Percentiles rank a stretch among this genome's conserved stretches.
Conservation (phyloP, 2,113 vertebrate species). For the Dromiciops gliroides region DNA sequence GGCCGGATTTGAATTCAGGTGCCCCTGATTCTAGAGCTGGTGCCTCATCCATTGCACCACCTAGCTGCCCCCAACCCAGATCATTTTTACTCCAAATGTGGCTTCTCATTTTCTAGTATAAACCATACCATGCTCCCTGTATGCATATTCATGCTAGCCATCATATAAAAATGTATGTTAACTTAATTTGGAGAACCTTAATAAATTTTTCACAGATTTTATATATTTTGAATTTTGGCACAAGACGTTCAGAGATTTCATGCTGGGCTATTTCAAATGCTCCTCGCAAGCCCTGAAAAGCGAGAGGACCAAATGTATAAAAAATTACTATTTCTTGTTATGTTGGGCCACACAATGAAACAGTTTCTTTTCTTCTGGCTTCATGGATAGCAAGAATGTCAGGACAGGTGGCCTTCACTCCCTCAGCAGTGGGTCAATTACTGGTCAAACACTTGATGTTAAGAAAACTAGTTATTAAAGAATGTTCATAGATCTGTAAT, state of each 20-base stretch:
- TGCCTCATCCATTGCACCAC: too few species aligned
- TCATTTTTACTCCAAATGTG: neutral
- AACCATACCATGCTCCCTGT: neutral
- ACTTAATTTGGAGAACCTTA: neutral
- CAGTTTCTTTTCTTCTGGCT: neutral
- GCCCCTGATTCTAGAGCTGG: too few species aligned
- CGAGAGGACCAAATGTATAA: neutral
- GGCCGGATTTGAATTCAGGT: neutral
- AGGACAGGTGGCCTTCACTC: neutral
- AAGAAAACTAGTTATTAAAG: neutral
- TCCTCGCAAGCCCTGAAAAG: neutral
- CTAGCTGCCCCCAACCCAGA: too few species aligned
- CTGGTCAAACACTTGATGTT: neutral
- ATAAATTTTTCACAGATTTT: neutral
- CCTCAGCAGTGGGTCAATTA: neutral
- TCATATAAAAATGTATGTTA: neutral
- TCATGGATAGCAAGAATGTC: neutral
- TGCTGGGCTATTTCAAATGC: neutral
- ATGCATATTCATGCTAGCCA: neutral
- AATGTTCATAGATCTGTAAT: neutral
- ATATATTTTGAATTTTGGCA: neutral
- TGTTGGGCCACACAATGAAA: neutral
- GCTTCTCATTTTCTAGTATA: neutral
- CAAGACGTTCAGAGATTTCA: neutral
- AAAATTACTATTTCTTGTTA: neutral